Percentiles rank a stretch among this genome's conserved stretches.
phyloP scores from a whole-genome alignment of 2,797 vertebrate genomes.

The Poeciliopsis presidionis region DNA sequence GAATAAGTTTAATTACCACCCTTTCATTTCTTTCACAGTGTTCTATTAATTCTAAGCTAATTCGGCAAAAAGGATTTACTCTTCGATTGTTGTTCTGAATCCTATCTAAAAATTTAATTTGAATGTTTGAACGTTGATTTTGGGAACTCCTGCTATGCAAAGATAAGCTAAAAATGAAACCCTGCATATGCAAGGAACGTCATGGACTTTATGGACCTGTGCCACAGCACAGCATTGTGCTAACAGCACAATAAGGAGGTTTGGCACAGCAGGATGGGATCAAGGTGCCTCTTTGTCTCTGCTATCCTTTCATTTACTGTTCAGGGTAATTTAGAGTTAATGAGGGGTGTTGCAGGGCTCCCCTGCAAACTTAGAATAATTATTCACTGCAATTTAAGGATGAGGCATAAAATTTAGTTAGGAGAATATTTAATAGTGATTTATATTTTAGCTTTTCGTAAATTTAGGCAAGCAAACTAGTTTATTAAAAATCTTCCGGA shows the following conservation, averaged over 20 bases:
- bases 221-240: conserved; percentile 18
- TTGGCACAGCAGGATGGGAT: conserved; percentile 29
- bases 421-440: not conserved
- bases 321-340: conserved; percentile 41
- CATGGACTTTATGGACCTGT: conserved; percentile 21
- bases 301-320: conserved; percentile 37
- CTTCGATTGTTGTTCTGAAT: not conserved
- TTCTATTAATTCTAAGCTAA: not conserved
- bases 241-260: conserved; percentile 32
- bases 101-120: not conserved
- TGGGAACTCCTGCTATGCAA: conserved; percentile 21
- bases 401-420: conserved; percentile 7
- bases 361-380: conserved; percentile 16
- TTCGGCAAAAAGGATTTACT: not conserved
- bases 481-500: conserved; percentile 2
- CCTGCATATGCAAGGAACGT: conserved; percentile 6
- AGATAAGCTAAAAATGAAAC: conserved; percentile 29
- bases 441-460: not conserved
- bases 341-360: conserved; percentile 36
- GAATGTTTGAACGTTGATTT: not conserved
- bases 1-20: not conserved
- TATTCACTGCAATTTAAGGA: conserved; percentile 7
- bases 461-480: not conserved
- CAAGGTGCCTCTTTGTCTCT: conserved; percentile 32
- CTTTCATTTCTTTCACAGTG: not conserved